phyloP scores from a whole-genome alignment of 2,797 vertebrate genomes.

The Halcyon badia region DNA sequence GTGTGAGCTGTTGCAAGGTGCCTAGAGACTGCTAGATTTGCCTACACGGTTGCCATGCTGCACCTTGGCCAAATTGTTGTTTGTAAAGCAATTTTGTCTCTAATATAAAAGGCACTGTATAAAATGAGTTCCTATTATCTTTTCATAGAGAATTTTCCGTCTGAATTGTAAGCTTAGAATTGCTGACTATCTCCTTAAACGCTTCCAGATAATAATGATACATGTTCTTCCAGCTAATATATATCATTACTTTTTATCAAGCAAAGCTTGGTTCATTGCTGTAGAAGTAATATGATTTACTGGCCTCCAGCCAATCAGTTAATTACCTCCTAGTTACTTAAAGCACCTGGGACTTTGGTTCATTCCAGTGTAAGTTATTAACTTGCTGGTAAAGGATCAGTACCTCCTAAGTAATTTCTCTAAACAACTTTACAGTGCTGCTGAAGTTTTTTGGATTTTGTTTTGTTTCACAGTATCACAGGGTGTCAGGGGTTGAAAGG shows the following conservation, averaged over 20 bases:
- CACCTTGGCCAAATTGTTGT: constrained; percentile 5
- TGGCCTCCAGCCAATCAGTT: constrained; percentile 51
- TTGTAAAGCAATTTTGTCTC: constrained; percentile 36
- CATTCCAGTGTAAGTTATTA: constrained; percentile 46
- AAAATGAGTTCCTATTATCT: constrained; percentile 40
- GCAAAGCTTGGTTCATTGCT: neutral
- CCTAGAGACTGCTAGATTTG: neutral
- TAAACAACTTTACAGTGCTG: constrained; percentile 8
- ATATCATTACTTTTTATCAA: constrained; percentile 38
- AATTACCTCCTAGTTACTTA: constrained; percentile 51
- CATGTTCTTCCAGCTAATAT: constrained; percentile 5
- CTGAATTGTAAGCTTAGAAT: neutral
- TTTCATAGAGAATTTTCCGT: constrained; percentile 20
- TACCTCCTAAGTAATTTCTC: constrained; percentile 30
- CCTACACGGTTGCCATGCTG: neutral
- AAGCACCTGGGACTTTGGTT: constrained; percentile 22
- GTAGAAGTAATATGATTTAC: constrained; percentile 33
- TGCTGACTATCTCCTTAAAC: constrained; percentile 31
- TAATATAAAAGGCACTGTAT: constrained; percentile 12
- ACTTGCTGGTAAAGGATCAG: constrained; percentile 49
- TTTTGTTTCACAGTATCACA: too few species aligned
- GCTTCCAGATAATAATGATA: constrained; percentile 5
- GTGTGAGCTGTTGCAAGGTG: neutral
- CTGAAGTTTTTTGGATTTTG: neutral
- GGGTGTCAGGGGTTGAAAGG: too few species aligned